Base-by-base conservation (phyloP, 2,797 vertebrate species). In the Lacerta bilineata region DNA sequence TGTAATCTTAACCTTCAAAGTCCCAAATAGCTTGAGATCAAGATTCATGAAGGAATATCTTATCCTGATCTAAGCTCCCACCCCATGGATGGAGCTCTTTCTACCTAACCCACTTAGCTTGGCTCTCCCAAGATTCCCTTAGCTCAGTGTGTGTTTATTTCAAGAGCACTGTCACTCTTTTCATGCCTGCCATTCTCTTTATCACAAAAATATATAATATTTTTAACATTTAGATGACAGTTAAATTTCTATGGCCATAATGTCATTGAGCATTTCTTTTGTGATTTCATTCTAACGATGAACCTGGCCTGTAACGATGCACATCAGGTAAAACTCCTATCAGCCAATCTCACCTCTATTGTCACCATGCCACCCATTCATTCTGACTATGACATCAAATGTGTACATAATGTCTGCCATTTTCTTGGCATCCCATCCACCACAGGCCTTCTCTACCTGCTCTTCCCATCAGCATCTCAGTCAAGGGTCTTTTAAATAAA, bases 231-330 rank as follows among this genome's bases (percentile, higher is more conserved):
- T 77, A 93, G 94, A 80, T 55, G 93, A n/a, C 86, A 87, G 8
- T 36, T 96, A 88, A 89, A 91, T 3, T 95, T 95, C 80, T 96
- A 94, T 90, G 93, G 90, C 3, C 88, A 92, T 82, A 95, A 90
- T 64, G 78, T 89, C 23, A 94, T 95, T 1, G 95, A 95, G 10
- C 94, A 96, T 43, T 96, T 96, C 86, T 95, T 95, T 90, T 96
- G 96, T 61, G 95, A 95, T 80, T 91, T 96, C 46, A 93, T 95
- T 55, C 93, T 95, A 0, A 74, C 95, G 43, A 87, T 96, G 41
- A 93, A 94, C 17, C 83, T 96, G 36, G 92, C 94, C 36, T 96
- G 95, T 69, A 81, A 87, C 1, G 88, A 95, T 46, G 92, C 94
- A 11, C 10, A 29, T 29, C 27, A 61, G 4, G 72, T 83, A 8